Conservation (phyloP, 2,797 vertebrate genomes). For the Argentina silus region DNA sequence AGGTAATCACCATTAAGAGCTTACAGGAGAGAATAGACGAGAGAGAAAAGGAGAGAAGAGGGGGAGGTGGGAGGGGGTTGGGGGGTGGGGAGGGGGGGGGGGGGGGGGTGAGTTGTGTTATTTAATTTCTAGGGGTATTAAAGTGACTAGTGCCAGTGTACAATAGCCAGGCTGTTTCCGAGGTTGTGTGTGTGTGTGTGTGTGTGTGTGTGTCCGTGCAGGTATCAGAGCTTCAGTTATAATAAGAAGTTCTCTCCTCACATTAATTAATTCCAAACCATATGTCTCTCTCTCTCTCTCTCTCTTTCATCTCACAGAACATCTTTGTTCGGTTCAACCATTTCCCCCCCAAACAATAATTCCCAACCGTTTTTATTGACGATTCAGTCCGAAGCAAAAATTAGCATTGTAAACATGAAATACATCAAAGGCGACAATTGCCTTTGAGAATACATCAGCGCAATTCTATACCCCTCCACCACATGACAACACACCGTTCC, state of each 20-base stretch:
- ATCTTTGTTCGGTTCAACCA: background rate
- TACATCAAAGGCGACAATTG: slow-evolving; percentile 6
- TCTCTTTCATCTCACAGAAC: background rate
- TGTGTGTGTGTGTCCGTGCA: background rate
- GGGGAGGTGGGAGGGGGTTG: slow-evolving; percentile 1
- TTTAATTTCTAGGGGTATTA: background rate
- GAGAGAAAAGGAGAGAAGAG: slow-evolving; percentile 22
- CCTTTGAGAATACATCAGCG: background rate
- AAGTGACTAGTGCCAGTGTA: background rate
- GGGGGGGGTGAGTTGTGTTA: background rate
- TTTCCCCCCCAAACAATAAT: background rate
- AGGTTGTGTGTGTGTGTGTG: background rate
- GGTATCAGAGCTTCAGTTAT: background rate
- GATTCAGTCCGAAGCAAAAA: slow-evolving; percentile 1
- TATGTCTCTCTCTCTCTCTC: background rate
- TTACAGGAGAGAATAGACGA: slow-evolving; percentile 51
- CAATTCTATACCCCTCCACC: background rate
- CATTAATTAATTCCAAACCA: background rate
- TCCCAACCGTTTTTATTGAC: background rate
- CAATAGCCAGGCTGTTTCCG: slow-evolving; percentile 16
- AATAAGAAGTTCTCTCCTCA: background rate
- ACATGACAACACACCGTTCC: background rate
- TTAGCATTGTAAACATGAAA: background rate
- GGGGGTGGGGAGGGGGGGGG: background rate
- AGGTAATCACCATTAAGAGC: slow-evolving; percentile 68